These are phyloP conservation scores for Anastrepha obliqua DNA, from an alignment of 1,140 invertebrate genomes.

Conservation along the genomic window DNA sequence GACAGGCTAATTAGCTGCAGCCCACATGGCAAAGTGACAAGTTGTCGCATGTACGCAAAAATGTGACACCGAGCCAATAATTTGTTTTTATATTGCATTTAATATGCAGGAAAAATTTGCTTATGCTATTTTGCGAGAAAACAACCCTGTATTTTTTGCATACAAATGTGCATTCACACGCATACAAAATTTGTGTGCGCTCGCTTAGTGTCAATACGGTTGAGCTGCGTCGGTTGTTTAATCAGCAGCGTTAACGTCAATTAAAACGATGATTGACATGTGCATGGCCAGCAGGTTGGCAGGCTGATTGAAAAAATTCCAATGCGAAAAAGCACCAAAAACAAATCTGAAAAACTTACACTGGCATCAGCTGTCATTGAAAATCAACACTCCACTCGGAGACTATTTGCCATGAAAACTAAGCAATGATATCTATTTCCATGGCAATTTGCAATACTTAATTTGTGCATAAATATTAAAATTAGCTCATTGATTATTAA, in stretches of 20 bases:
- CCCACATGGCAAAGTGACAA: neutral
- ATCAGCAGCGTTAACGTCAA: constrained; percentile 32
- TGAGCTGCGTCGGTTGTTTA: constrained; percentile 22
- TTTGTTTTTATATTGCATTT: neutral
- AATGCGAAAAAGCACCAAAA: neutral
- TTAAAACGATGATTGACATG: constrained; percentile 35
- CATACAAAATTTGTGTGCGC: neutral
- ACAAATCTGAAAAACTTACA: neutral
- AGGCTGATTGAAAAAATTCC: neutral
- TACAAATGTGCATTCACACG: no score
- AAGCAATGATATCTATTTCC: no score
- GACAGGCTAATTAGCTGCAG: constrained; percentile 27
- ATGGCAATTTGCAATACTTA: no score
- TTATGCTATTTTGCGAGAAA: neutral
- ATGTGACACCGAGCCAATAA: constrained; percentile 1
- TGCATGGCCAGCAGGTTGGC: neutral
- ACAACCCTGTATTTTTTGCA: neutral
- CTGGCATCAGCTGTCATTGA: no score
- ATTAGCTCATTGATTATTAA: no score
- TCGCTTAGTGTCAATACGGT: neutral
- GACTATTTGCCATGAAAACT: no score
- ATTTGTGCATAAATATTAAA: no score
- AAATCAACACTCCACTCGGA: no score
- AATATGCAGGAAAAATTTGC: neutral
- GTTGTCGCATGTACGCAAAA: constrained; percentile 8